Conservation (phyloP, 2,797 vertebrate species). For the Schizopygopsis malacanthus region DNA sequence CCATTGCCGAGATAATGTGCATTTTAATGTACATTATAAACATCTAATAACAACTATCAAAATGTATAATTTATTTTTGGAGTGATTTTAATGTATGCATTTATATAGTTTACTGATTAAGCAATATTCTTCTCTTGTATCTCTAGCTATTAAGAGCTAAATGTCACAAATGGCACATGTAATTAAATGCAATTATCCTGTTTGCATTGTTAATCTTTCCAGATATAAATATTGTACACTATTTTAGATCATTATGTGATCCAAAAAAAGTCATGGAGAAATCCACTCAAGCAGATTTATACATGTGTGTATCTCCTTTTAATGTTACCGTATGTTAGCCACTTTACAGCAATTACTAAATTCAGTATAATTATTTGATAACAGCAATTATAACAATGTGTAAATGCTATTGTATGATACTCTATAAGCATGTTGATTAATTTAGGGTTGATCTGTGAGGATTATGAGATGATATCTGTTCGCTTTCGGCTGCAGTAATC, state of each 20-base stretch:
- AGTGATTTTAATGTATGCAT: neutral
- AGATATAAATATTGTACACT: neutral
- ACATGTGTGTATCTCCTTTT: neutral
- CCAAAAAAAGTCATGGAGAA: neutral
- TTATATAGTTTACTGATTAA: neutral
- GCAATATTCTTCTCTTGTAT: neutral
- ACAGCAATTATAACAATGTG: constrained; percentile 11
- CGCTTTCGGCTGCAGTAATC: constrained; percentile 34
- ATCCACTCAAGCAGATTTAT: neutral
- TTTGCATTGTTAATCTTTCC: neutral
- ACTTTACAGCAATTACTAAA: neutral
- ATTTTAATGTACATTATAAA: neutral
- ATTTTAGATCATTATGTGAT: neutral
- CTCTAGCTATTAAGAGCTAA: neutral
- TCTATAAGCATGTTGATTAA: constrained; percentile 32
- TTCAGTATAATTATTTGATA: neutral
- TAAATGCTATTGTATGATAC: constrained; percentile 43
- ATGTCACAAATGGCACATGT: neutral
- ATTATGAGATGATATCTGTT: constrained; percentile 19
- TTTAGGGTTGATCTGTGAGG: neutral
- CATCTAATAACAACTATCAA: neutral
- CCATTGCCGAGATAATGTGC: neutral
- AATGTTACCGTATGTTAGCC: neutral
- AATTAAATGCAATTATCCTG: neutral
- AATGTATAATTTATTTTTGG: neutral